Evolutionary conservation across 2,888 invertebrate genomes (phyloP), one percentile per base, ranked within the genome.

Genomic region (Ichneumon xanthorius): DNA sequence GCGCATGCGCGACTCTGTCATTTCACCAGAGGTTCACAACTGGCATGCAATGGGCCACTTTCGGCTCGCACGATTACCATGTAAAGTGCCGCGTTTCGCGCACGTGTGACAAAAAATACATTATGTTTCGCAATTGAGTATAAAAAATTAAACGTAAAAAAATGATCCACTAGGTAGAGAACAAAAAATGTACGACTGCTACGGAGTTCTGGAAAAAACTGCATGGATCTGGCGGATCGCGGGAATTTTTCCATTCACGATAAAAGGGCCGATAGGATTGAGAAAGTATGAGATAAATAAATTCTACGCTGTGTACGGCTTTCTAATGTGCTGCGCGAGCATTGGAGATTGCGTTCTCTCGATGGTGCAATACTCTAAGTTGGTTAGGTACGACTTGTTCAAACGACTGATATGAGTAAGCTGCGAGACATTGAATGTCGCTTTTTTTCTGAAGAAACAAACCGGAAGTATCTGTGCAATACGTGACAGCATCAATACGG

Each of bases 141-240:
- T 63, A 0, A 14, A 55, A 55, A 16, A 61, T 61, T 16, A 14
- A 58, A 26, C 14, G 26, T 16, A 7, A 63, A 63, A 30, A 63
- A 63, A n/a, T 33, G 1, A 2, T 2, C 16, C n/a, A 26, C 26
- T 26, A 30, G 63, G 6, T 6, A 33, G 16, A 48, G 4, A 48
- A 40, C 40, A 40, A 16, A 48, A 48, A 48, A 48, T 48, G 16
- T 48, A 48, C 16, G 16, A 84, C 45, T 84, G 70, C 16, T 84
- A 76, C 53, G 77, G 71, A 11, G 73, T 77, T 22, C 33, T 86
- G 11, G 82, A 79, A 14, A 73, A 55, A 45, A 63, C 73, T 26
- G 53, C 80, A 0, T 75, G 78, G 76, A 65, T 86, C 16, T 86
- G 86, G 86, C 82, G 80, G 0, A 9, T 80, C 0, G 37, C 40